A percentile compares a stretch with the other conserved stretches of the same genome.
Evolutionary conservation across 2,113 vertebrate genomes (phyloP).

Genomic region (Brachypodius melanocephalos): DNA sequence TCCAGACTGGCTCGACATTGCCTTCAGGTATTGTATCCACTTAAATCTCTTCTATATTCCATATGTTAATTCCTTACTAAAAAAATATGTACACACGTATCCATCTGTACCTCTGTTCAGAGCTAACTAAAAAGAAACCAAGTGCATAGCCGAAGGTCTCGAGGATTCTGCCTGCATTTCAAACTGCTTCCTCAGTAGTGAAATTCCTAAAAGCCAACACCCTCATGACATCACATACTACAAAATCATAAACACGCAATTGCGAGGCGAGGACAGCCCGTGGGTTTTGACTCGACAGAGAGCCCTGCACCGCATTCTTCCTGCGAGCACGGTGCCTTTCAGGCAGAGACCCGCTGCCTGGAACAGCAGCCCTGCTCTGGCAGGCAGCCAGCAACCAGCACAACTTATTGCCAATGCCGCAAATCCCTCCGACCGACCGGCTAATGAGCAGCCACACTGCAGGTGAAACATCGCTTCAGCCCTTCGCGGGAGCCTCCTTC

Average conservation of each 20-base stretch:
- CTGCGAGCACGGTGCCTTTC: neutral
- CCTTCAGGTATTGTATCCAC: conserved; percentile 32
- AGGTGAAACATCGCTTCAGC: conserved; percentile 59
- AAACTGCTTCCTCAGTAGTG: conserved; percentile 53
- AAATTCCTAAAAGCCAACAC: conserved; percentile 72
- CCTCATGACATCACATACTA: conserved; percentile 73
- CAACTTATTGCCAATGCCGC: conserved; percentile 74
- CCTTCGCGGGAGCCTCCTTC: neutral
- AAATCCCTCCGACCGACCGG: conserved; percentile 63
- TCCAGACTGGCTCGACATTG: conserved; percentile 81
- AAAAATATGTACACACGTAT: fast-evolving
- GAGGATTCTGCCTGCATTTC: conserved; percentile 64
- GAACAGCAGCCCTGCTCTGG: conserved; percentile 65
- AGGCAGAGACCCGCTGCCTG: conserved; percentile 20
- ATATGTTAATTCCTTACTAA: neutral
- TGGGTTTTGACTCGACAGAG: neutral
- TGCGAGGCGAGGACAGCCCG: conserved; percentile 17
- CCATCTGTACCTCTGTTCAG: neutral
- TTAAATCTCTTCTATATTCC: conserved; percentile 15
- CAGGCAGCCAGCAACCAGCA: conserved; percentile 71
- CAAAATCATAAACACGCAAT: conserved; percentile 32
- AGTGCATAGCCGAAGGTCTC: conserved; percentile 15
- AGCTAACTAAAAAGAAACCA: conserved; percentile 31
- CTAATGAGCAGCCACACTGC: conserved; percentile 66
- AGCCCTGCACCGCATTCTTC: conserved; percentile 41